Base-by-base conservation (phyloP, 2,797 vertebrate genomes). In the Acropternis orthonyx region DNA sequence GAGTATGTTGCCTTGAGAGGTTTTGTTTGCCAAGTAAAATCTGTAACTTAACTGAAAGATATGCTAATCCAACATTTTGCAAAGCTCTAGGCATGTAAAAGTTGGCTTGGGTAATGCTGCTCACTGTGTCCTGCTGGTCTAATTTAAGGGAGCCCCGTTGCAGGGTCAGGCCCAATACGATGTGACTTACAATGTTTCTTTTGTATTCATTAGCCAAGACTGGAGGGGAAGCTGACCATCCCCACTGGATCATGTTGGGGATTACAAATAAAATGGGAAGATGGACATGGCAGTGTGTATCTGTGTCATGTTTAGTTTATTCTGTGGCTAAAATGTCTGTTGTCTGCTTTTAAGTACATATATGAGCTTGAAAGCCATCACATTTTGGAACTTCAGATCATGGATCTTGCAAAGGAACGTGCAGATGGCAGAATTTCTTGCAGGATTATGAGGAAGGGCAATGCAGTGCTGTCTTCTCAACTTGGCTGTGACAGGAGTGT, bases 261-360 rank as follows among this genome's bases (percentile, higher is more conserved):
- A 71, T 87, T 73, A 65, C 58, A 95, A 95, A 97, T 96, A 97
- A 97, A 97, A 83, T 37, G 62, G 89, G 93, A 94, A 92, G 87
- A 89, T 88, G 58, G 54, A 83, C 3, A 10, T 2, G 11, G 44
- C 54, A 26, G 27, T 7, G 27, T 7, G 41, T 85, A 34, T 73
- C 39, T 91, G 66, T 78, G 77, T 88, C 51, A 1, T 71, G 23
- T 88, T 93, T 90, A 39, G 23, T 88, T 93, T 90, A 39, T 62
- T 94, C 23, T 46, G n/a, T 46, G 51, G 12, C 22, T 62, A 12
- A 56, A 80, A 48, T 24, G 26, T 49, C 20, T 49, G 23, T 75
- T 48, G 19, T 36, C 66, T 11, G 5, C 48, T 44, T 49, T 10
- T 7, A 27, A 72, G 48, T 36, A 41, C 6, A 2, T 18, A 3